phyloP scores from a whole-genome alignment of 2,797 vertebrate species.

The Intellagama lesueurii region DNA sequence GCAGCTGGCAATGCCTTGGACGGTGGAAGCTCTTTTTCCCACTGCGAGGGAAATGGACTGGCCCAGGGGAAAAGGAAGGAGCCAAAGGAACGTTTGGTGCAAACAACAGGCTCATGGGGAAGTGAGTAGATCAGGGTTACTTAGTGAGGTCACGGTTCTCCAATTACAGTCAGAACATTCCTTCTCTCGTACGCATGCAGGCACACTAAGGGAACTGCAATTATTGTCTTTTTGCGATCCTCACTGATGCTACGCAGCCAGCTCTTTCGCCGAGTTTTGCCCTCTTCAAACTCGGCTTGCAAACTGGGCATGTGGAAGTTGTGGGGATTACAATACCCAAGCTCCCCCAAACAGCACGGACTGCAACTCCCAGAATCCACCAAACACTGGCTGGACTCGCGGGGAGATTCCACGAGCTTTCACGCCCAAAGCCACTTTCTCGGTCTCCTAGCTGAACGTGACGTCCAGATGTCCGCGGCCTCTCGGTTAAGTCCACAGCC shows the following conservation, averaged over 20 bases:
- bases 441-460: slow-evolving; percentile 61
- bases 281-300: slow-evolving; percentile 10
- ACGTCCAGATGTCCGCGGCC: slow-evolving; percentile 68
- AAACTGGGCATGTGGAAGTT: no score
- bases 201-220: neutral
- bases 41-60: neutral
- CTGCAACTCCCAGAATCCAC: no score
- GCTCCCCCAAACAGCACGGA: no score
- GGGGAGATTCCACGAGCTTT: no score
- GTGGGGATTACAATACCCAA: no score
- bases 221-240: slow-evolving; percentile 15
- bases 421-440: no score
- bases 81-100: neutral
- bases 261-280: slow-evolving; percentile 52
- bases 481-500: slow-evolving; percentile 68
- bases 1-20: no score
- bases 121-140: neutral
- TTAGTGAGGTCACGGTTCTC: neutral
- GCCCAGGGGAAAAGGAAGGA: accelerated
- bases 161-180: neutral
- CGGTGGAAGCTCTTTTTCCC: neutral
- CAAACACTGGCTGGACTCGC: no score
- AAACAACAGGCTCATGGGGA: neutral
- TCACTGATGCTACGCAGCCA: slow-evolving; percentile 56
- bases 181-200: neutral